Percentiles rank a stretch among this genome's conserved stretches.
Conservation (phyloP, 2,888 invertebrate species). For the Nudaria mundana region DNA sequence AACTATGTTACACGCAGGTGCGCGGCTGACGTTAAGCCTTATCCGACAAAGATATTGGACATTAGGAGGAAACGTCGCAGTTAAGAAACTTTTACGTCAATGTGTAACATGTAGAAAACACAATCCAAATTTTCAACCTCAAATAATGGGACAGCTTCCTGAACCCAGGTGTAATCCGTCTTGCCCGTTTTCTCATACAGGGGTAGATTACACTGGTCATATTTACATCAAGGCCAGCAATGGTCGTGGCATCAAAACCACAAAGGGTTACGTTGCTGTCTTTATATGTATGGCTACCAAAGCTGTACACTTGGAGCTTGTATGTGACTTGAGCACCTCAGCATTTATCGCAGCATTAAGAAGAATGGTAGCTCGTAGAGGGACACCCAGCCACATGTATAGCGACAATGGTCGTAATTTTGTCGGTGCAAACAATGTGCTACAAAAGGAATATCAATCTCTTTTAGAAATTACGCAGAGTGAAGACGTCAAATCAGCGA, state of each 20-base stretch:
- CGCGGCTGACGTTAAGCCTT: conserved; percentile 1
- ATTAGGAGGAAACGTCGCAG: not conserved
- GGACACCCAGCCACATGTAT: conserved; percentile 11
- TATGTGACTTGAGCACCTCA: conserved; percentile 10
- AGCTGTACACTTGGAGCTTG: conserved; percentile 17
- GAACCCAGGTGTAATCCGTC: not conserved
- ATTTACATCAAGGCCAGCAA: not conserved
- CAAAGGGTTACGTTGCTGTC: conserved; percentile 2
- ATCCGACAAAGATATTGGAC: conserved; percentile 7
- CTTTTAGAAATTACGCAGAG: too few species aligned
- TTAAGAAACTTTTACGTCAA: not conserved
- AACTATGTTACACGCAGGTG: conserved; percentile 4
- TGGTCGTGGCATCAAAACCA: not conserved
- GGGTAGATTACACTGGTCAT: not conserved
- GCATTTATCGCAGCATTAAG: conserved; percentile 7
- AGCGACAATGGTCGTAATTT: conserved; percentile 10
- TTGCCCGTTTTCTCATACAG: not conserved
- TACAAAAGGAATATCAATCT: too few species aligned
- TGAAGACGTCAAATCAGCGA: too few species aligned
- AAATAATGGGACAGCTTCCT: not conserved
- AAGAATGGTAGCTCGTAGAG: conserved; percentile 10
- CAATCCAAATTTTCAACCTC: not conserved
- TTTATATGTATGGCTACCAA: conserved; percentile 18
- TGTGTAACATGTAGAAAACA: not conserved
- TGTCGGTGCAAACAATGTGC: too few species aligned